Percentiles rank a stretch among this genome's conserved stretches.
Conservation (phyloP, 2,797 vertebrate species). For the Hybognathus amarus region DNA sequence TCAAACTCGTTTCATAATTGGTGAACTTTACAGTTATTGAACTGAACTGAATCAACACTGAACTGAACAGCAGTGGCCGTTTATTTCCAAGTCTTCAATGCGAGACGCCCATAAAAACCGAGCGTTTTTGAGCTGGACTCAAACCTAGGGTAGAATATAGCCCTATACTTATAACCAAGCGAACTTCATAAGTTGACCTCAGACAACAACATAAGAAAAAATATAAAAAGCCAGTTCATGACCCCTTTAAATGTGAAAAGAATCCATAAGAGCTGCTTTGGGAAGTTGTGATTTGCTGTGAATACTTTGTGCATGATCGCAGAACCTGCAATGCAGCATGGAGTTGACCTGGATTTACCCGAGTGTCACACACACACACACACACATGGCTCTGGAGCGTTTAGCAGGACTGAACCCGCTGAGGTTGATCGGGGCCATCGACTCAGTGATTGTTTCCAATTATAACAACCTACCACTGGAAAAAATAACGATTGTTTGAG, state of each 20-base stretch:
- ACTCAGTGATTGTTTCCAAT: conserved; percentile 6
- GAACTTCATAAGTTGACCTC: no score
- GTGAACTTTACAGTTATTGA: not conserved
- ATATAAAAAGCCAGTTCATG: no score
- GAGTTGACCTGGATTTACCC: conserved; percentile 60
- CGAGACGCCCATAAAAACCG: no score
- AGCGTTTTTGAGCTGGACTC: no score
- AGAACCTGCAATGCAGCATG: conserved; percentile 57
- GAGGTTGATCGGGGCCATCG: not conserved
- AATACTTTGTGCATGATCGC: conserved; percentile 30
- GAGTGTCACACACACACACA: not conserved
- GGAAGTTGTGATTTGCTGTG: conserved; percentile 28
- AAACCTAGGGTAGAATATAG: no score
- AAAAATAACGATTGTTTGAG: conserved; percentile 30
- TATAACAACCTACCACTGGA: conserved; percentile 5
- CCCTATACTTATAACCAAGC: no score
- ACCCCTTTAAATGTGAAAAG: not conserved
- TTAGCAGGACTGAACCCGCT: not conserved
- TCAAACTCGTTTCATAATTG: not conserved
- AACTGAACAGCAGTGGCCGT: not conserved
- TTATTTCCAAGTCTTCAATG: no score
- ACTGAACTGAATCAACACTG: not conserved
- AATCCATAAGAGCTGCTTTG: conserved; percentile 19
- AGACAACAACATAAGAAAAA: no score
- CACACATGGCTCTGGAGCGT: not conserved